These are phyloP conservation scores for Coptotermes formosanus DNA, from an alignment of 1,140 invertebrate species.

Conservation along the genomic window DNA sequence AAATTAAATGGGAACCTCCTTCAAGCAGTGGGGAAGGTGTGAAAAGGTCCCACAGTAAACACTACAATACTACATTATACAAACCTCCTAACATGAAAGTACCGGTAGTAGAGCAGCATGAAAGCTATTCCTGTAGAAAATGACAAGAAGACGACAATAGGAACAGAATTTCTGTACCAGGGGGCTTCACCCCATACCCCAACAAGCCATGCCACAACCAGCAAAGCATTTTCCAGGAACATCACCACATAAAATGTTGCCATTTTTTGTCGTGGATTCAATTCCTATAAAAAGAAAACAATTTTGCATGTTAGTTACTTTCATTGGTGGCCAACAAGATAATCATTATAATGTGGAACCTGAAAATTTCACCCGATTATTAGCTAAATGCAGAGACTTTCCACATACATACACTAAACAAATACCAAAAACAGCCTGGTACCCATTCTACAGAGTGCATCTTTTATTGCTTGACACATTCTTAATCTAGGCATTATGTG, in stretches of 20 bases:
- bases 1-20: too few species aligned
- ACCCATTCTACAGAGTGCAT: too few species aligned
- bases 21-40: too few species aligned
- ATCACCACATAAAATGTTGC: slow-evolving; percentile 88
- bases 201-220: slow-evolving; percentile 65
- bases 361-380: too few species aligned
- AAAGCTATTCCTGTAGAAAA: slow-evolving; percentile 78
- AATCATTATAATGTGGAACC: too few species aligned
- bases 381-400: too few species aligned
- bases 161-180: slow-evolving; percentile 52
- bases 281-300: slow-evolving; percentile 48
- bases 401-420: too few species aligned
- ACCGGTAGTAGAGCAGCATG: slow-evolving; percentile 81
- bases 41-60: neutral
- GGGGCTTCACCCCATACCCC: slow-evolving; percentile 39
- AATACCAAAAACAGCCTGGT: too few species aligned
- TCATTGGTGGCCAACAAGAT: too few species aligned
- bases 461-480: too few species aligned
- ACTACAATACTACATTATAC: neutral
- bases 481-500: too few species aligned
- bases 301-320: neutral
- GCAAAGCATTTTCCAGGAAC: slow-evolving; percentile 81
- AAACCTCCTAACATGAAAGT: slow-evolving; percentile 55
- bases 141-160: slow-evolving; percentile 59
- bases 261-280: slow-evolving; percentile 77